Base-by-base conservation (phyloP, 30 jellyfish, hydroid and myxozoan species). In the Hydractinia symbiolongicarpus region DNA sequence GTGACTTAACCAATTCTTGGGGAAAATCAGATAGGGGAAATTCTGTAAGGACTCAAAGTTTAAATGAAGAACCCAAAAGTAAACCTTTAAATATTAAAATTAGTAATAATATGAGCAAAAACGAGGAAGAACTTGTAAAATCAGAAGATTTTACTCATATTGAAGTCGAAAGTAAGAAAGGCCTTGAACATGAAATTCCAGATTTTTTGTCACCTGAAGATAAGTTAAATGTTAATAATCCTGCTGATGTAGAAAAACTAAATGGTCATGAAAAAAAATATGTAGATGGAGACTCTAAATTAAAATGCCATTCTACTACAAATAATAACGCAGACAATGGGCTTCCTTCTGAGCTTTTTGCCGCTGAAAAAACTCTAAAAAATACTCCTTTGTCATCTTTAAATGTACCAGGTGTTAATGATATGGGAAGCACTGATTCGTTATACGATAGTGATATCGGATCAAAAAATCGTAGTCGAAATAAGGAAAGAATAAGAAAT, bases 401-500 rank as follows among this genome's bases (percentile, higher is more conserved):
- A 6, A 54, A 4, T 30, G 79, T 77, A 9, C 85, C 85, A 55
- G 51, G 17, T 55, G 75, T 53, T 55, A 77, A 77, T 77, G 55
- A 52, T 53, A 49, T 74, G 40, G 85, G 85, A n/a, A 77, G 85
- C 60, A 44, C 53, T 40, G 85, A 77, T 9, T 77, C 85, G 0
- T 61, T 77, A 20, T 77, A 77, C 4, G 79, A 60, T 60, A 60
- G 85, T 55, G 85, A 77, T 19, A 16, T 56, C 40, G 55, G 85
- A 13, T 20, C 79, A 5, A 77, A 60, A n/a, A 55, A 54, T 17
- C 19, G 54, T 0, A 77, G 85, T 60, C 75, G 76, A 9, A 77
- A 77, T 77, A 77, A 77, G 53, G 85, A 77, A n/a, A 78, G 85
- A 54, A 77, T 77, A 9, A 52, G 76, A 54, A 77, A 61, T 30